Percentiles rank a stretch among this genome's conserved stretches.
Conservation (phyloP, 2,888 invertebrate species). For the Oligia latruncula region DNA sequence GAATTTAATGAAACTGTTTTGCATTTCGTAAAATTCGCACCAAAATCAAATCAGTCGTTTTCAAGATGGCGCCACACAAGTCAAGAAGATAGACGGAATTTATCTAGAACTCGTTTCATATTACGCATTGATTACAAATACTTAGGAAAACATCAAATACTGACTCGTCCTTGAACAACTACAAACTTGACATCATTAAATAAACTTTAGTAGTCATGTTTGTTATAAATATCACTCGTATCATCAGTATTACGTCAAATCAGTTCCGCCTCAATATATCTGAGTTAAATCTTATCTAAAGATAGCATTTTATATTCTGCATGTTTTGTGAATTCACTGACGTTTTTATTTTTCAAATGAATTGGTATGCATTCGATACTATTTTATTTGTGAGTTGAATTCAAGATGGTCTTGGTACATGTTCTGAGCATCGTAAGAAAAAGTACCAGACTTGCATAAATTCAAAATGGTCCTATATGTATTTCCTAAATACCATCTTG, state of each 20-base stretch:
- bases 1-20: no score
- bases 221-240: slow-evolving; percentile 41
- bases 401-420: not conserved
- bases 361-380: slow-evolving; percentile 18
- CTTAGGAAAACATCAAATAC: slow-evolving; percentile 41
- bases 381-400: not conserved
- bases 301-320: slow-evolving; percentile 49
- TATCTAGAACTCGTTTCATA: slow-evolving; percentile 28
- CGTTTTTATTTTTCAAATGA: slow-evolving; percentile 18
- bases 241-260: slow-evolving; percentile 64
- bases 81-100: not conserved
- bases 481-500: not conserved
- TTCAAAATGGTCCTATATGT: not conserved
- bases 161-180: slow-evolving; percentile 41
- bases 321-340: slow-evolving; percentile 28
- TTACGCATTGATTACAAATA: slow-evolving; percentile 48
- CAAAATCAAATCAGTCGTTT: not conserved
- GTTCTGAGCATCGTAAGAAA: not conserved
- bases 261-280: slow-evolving; percentile 57
- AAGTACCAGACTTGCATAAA: slow-evolving; percentile 10
- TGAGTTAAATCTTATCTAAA: slow-evolving; percentile 42
- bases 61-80: slow-evolving; percentile 3
- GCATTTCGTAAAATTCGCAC: not conserved
- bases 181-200: slow-evolving; percentile 60
- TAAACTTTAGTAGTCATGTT: slow-evolving; percentile 41